Base-by-base conservation (phyloP, 2,113 vertebrate species). In the Mungos mungo region DNA sequence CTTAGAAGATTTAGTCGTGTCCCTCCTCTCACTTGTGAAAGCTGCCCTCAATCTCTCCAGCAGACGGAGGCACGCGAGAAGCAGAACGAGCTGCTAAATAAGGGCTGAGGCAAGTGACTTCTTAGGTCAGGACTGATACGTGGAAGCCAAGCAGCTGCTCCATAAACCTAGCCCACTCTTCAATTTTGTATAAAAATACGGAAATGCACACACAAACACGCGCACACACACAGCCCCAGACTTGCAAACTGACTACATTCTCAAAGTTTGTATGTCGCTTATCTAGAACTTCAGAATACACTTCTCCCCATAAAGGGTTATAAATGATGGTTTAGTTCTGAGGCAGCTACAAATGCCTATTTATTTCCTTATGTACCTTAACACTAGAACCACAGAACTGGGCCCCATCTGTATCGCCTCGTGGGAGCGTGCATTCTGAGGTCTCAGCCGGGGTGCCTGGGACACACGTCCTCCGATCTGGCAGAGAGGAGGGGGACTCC, bases 311-410 rank as follows among this genome's bases (percentile, higher is more conserved):
- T 35, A 27, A 80, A 66, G 65, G 86, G 68, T 93, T 88, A 85
- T 38, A 68, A 83, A 82, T 74, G 96, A 94, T 83, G 97, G 96
- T 90, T 97, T 94, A 63, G 95, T 97, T 96, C 93, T 63, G 94
- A 97, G 97, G 97, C 97, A 97, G 96, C 97, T 97, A 90, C 90
- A 86, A 31, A 92, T 96, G 97, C 97, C 97, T 97, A 88, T 97
- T 97, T 96, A 95, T 97, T 95, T 90, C 74, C 90, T 95, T 27
- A 90, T 18, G 15, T 76, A 92, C 93, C 97, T 97, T 84, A 97
- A 97, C 97, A 97, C 97, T 97, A 96, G 95, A 41, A 88, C 93
- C 96, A 8, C n/a, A 82, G 97, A 95, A 90, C 95, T 90, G 92
- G 92, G 77, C 95, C 92, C 87, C 81, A 3, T 93, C 88, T 69